These are phyloP conservation scores for Drosophila pseudotalamancana DNA, from an alignment of 2,888 invertebrate genomes.

Conservation along the genomic window DNA sequence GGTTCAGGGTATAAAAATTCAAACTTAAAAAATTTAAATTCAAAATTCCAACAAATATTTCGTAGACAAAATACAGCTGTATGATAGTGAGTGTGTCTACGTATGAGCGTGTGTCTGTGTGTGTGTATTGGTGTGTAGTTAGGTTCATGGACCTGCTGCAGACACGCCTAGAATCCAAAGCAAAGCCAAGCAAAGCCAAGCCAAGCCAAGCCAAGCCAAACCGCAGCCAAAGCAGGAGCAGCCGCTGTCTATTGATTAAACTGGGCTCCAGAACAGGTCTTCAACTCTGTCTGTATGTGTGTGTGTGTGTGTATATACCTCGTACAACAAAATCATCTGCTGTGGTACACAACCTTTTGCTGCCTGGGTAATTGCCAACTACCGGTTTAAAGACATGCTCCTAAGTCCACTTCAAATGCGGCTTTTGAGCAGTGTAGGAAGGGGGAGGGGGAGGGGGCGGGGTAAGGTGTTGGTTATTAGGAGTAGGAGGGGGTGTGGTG, in stretches of 20 bases:
- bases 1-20: too few relatives aligned
- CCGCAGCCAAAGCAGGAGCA: constrained; percentile 54
- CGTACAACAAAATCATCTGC: constrained; percentile 56
- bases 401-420: constrained; percentile 29
- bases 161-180: constrained; percentile 76
- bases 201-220: constrained; percentile 26
- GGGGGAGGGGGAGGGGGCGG: not conserved
- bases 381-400: constrained; percentile 72
- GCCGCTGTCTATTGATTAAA: constrained; percentile 72
- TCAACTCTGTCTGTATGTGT: constrained; percentile 22
- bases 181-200: constrained; percentile 46
- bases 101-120: constrained; percentile 26
- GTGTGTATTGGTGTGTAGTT: constrained; percentile 45
- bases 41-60: constrained; percentile 64
- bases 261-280: constrained; percentile 79
- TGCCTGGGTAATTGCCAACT: constrained; percentile 74
- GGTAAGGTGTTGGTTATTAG: not conserved
- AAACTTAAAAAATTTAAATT: constrained; percentile 71
- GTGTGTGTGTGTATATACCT: constrained; percentile 25
- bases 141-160: constrained; percentile 76
- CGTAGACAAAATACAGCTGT: constrained; percentile 54
- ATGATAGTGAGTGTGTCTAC: constrained; percentile 4
- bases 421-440: too few relatives aligned
- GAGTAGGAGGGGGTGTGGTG: not conserved
- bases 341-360: constrained; percentile 68